Base-by-base conservation (phyloP, 37 sponge, comb jelly and placozoan species). In the Tethya wilhelma region DNA sequence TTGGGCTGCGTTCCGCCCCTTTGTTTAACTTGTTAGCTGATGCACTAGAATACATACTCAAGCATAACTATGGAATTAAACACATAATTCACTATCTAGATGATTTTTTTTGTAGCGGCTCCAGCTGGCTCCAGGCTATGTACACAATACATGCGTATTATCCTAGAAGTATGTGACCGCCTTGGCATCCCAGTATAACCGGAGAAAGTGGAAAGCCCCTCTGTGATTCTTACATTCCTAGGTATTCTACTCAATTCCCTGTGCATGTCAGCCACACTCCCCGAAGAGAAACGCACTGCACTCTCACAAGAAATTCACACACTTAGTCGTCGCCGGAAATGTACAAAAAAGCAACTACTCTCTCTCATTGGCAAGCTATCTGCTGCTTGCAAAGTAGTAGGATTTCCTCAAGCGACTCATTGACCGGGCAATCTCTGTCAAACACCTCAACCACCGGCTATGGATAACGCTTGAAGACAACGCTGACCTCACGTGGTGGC, bases 291-390 rank as follows among this genome's bases (percentile, higher is more conserved):
- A 34, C 67, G 64, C 23, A 17, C 4, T 4, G 53, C 12, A 23
- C 49, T 78, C 25, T 26, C 8, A 2, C 14, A 0, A 1, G 4
- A 17, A 33, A 9, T 78, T 1, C 26, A 23, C 45, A 4, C 33
- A 1, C 65, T 25, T 25, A 1, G 0, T 0, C 11, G 5, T 22
- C 41, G 43, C 29, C 5, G 3, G 36, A 14, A 1, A 0, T 78
- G 79, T 34, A 64, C 53, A 23, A 64, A 64, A 30, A 44, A 34
- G 37, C 32, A 78, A 4, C 79, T 78, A 0, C 49, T 64, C 25
- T 78, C 79, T 4, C 67, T 64, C 0, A 78, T 78, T 41, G 67
- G 79, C 44, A 62, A 37, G 32, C 67, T 78, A 8, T 25, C 44
- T 33, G 23, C 30, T 44, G 79, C 79, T 22, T 40, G 44, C 53